Conservation (phyloP, 2,113 vertebrate genomes). For the Orientallactaga bullata region DNA sequence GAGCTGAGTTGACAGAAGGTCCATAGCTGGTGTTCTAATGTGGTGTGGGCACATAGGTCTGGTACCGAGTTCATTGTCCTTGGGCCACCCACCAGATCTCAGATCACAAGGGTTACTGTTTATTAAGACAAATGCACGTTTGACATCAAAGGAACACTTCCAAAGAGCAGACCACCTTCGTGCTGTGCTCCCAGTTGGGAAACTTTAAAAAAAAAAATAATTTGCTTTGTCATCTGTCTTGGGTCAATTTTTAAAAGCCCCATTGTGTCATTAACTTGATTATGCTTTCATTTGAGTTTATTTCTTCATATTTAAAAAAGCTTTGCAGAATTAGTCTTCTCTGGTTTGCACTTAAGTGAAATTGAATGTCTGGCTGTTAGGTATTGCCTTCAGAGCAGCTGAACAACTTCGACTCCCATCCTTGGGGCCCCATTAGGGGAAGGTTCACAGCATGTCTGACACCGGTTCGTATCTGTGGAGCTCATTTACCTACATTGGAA, state of each 20-base stretch:
- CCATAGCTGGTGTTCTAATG: neutral
- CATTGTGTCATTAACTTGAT: conserved; percentile 76
- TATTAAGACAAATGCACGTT: conserved; percentile 56
- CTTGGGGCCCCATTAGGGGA: conserved; percentile 88
- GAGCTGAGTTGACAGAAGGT: neutral
- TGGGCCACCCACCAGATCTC: neutral
- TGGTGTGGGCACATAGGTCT: neutral
- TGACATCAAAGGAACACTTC: conserved; percentile 33
- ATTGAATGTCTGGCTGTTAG: conserved; percentile 87
- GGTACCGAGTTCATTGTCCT: conserved; percentile 1
- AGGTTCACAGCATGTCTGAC: conserved; percentile 88
- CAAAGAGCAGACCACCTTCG: conserved; percentile 18
- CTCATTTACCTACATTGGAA: conserved; percentile 92
- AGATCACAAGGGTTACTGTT: conserved; percentile 9
- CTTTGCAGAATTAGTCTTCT: conserved; percentile 80
- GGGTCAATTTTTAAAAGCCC: conserved; percentile 76
- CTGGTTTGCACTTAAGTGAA: conserved; percentile 85
- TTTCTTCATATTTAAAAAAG: conserved; percentile 84
- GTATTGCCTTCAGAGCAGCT: conserved; percentile 85
- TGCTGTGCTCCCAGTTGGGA: conserved; percentile 37
- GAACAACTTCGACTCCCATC: conserved; percentile 87
- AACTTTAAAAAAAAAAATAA: neutral
- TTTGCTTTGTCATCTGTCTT: conserved; percentile 63
- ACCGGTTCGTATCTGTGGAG: conserved; percentile 87
- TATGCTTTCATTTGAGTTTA: conserved; percentile 62